Evolutionary conservation across 2,888 invertebrate species (phyloP), one percentile per base, ranked within the genome.

Genomic region (Eupelmus urozonus): DNA sequence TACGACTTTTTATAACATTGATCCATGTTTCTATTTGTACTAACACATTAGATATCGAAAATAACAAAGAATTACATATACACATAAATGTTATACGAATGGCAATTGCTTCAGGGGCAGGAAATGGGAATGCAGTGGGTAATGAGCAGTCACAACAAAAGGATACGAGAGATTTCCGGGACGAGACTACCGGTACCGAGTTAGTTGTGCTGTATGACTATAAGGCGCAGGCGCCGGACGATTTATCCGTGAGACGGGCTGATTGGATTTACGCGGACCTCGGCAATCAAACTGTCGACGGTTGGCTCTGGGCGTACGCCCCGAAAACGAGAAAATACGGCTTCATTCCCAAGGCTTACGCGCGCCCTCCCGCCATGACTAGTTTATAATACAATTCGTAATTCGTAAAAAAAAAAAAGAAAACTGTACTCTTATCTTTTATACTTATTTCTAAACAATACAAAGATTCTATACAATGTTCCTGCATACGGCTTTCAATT

Each of bases 191-290:
- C 87, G 97, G 97, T 80, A 96, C 97, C 0, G 97, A 97, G 89
- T 92, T 97, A 87, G 97, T 98, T 83, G 97, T 97, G 94, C 92
- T 98, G 23, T 97, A 97, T 88, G 97, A 98, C 91, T 98, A 97
- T 90, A 97, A 97, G 94, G 96, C 97, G 59, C 97, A 97, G 91
- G 97, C 97, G 57, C 96, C 97, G 0, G 97, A 97, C 88, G 97
- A 97, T 90, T 91, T 98, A 76, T 95, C 96, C 4, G 97, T 98
- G 79, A 93, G 96, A 83, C 92, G 97, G 73, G 97, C 98, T 9
- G 97, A 98, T 88, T 97, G 97, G 96, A 96, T 98, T 82, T 98
- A 97, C 90, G 97, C 97, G 0, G 97, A 98, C 91, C 92, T 97
- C 66, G 95, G 94, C 84, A 96, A 97, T 91, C 97, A 97, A 91